Evolutionary conservation across 2,888 invertebrate species (phyloP).

Genomic region (Biston stratarius): DNA sequence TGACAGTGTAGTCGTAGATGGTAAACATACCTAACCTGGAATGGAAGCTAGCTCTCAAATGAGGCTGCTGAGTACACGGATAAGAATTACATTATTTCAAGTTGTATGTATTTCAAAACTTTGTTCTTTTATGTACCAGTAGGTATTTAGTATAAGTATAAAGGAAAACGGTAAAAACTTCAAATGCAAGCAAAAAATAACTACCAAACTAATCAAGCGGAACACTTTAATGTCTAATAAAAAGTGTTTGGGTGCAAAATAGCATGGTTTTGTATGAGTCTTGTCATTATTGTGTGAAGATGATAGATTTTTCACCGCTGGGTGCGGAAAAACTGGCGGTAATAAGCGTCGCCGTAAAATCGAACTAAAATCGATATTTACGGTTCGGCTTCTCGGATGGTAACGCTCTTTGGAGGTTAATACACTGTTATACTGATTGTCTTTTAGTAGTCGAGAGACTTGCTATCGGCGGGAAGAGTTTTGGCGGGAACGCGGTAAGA

Average conservation of each 20-base stretch:
- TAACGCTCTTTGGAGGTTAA: conserved; percentile 55
- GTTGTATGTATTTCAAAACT: too few relatives aligned
- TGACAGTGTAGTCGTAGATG: too few relatives aligned
- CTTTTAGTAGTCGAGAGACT: not conserved
- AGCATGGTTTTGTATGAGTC: conserved; percentile 20
- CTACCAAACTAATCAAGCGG: conserved; percentile 39
- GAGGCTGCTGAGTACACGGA: too few relatives aligned
- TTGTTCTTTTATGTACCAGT: not conserved
- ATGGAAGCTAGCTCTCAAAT: too few relatives aligned
- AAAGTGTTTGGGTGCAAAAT: conserved; percentile 26
- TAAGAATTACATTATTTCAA: too few relatives aligned
- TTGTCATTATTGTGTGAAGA: conserved; percentile 41
- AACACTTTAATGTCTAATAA: conserved; percentile 16
- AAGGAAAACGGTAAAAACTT: conserved; percentile 26
- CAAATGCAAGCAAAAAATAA: conserved; percentile 42
- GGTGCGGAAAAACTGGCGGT: conserved; percentile 46
- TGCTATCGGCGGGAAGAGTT: not conserved
- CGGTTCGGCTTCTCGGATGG: conserved; percentile 63
- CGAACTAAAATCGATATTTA: conserved; percentile 70
- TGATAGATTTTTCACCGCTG: conserved; percentile 41
- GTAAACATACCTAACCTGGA: too few relatives aligned
- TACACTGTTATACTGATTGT: conserved; percentile 30
- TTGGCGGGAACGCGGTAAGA: too few relatives aligned
- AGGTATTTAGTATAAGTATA: not conserved
- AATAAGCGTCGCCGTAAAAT: conserved; percentile 51